These are phyloP conservation scores for Ditula angustiorana DNA, from an alignment of 2,888 invertebrate genomes.

Conservation along the genomic window DNA sequence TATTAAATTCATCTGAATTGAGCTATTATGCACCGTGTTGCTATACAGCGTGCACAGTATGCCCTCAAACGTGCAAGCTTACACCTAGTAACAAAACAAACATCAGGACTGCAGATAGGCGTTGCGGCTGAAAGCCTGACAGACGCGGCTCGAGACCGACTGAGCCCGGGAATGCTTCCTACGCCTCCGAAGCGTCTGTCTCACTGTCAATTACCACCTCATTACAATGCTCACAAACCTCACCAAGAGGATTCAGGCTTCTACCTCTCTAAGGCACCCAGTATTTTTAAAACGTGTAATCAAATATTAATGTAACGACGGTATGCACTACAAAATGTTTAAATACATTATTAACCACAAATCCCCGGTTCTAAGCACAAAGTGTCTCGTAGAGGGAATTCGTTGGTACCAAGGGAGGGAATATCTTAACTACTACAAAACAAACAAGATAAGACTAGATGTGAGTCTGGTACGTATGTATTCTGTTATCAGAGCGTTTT, in stretches of 20 bases:
- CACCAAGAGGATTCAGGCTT: conserved; percentile 37
- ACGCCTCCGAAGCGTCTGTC: conserved; percentile 47
- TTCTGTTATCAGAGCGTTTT: conserved; percentile 67
- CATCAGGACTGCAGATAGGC: conserved; percentile 41
- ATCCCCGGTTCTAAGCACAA: not conserved
- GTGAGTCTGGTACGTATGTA: conserved; percentile 54
- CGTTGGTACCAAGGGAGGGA: conserved; percentile 24
- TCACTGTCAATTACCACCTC: conserved; percentile 54
- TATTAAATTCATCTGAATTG: too few species aligned
- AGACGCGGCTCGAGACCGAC: conserved; percentile 34
- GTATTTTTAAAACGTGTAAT: not conserved
- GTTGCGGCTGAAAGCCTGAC: conserved; percentile 41
- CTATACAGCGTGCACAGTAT: conserved; percentile 13
- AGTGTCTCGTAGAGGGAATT: conserved; percentile 11
- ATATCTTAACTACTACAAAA: conserved; percentile 62
- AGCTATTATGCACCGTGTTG: conserved; percentile 19
- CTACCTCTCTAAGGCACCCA: not conserved
- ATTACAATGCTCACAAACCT: conserved; percentile 53
- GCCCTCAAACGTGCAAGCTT: conserved; percentile 21
- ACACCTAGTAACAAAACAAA: conserved; percentile 41
- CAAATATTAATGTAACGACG: not conserved
- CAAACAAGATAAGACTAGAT: conserved; percentile 74
- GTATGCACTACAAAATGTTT: not conserved
- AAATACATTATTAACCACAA: conserved; percentile 6
- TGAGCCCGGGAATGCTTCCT: conserved; percentile 41